Conservation (phyloP, 2,797 vertebrate species). For the Sebastes trivittatus region DNA sequence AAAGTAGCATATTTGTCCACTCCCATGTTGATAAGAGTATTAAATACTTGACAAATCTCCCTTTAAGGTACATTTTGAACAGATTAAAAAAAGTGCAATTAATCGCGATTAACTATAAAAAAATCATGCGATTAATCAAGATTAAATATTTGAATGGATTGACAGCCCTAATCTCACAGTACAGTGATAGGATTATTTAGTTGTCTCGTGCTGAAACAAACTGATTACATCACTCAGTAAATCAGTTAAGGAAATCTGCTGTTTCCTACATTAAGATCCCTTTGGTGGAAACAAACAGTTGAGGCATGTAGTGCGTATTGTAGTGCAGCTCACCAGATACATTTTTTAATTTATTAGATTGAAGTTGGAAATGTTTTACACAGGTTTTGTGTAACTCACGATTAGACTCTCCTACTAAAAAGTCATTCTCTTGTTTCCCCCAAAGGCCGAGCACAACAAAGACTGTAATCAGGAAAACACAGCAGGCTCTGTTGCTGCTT, state of each 20-base stretch:
- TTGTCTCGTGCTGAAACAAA: neutral
- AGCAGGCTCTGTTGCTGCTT: conserved; percentile 44
- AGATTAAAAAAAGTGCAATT: no score
- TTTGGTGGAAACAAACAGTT: neutral
- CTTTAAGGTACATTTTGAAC: no score
- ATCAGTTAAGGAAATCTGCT: neutral
- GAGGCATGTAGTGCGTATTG: neutral
- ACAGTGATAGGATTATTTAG: neutral
- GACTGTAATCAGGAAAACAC: conserved; percentile 68
- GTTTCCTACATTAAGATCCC: neutral
- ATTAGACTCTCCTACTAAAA: neutral
- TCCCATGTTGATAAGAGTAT: no score
- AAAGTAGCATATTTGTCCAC: no score
- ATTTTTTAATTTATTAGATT: neutral
- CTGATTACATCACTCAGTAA: neutral
- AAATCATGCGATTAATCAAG: no score
- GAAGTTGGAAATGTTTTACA: neutral
- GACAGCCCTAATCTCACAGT: neutral
- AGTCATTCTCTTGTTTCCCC: conserved; percentile 30
- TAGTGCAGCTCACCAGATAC: neutral
- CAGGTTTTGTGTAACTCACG: conserved; percentile 4
- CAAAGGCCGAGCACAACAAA: conserved; percentile 63
- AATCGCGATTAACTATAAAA: no score
- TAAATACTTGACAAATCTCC: no score
- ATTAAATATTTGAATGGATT: neutral